Percentiles rank a stretch among this genome's conserved stretches.
These are phyloP conservation scores for Genyomyrus donnyi DNA, from an alignment of 2,113 vertebrate species.

Conservation along the genomic window DNA sequence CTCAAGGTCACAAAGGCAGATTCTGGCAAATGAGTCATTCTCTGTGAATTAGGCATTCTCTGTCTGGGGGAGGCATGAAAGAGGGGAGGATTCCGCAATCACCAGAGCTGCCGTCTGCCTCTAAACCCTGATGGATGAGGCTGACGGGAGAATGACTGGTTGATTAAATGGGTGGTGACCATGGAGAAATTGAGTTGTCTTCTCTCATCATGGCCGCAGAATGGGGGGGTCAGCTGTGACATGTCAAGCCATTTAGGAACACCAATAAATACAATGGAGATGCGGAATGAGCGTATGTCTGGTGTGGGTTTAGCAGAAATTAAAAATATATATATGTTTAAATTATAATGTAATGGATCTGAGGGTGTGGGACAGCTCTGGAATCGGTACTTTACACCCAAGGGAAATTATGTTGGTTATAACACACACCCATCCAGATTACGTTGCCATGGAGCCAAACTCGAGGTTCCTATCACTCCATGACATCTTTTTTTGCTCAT, in stretches of 20 bases:
- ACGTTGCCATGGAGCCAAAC: background rate
- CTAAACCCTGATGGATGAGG: slow-evolving; percentile 60
- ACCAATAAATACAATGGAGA: background rate
- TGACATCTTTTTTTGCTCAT: background rate
- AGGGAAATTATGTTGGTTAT: background rate
- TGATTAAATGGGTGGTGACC: slow-evolving; percentile 48
- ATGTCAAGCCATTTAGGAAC: slow-evolving; percentile 29
- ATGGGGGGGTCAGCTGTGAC: slow-evolving; percentile 23
- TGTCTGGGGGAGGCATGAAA: slow-evolving; percentile 19
- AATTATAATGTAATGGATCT: background rate
- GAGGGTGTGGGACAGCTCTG: background rate
- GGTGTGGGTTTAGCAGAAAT: background rate
- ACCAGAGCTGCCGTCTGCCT: slow-evolving; percentile 47
- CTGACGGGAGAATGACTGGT: slow-evolving; percentile 47
- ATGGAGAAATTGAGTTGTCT: slow-evolving; percentile 56
- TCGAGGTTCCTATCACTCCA: background rate
- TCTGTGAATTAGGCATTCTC: slow-evolving; percentile 33
- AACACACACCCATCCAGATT: background rate
- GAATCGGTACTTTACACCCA: background rate
- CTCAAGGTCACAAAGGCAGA: slow-evolving; percentile 23
- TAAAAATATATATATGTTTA: background rate
- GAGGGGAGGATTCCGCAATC: slow-evolving; percentile 44
- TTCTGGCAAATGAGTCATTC: slow-evolving; percentile 16
- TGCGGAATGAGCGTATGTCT: background rate
- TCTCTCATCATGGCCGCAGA: slow-evolving; percentile 37